Conservation (phyloP, 2,797 vertebrate genomes). For the Momotus momota region DNA sequence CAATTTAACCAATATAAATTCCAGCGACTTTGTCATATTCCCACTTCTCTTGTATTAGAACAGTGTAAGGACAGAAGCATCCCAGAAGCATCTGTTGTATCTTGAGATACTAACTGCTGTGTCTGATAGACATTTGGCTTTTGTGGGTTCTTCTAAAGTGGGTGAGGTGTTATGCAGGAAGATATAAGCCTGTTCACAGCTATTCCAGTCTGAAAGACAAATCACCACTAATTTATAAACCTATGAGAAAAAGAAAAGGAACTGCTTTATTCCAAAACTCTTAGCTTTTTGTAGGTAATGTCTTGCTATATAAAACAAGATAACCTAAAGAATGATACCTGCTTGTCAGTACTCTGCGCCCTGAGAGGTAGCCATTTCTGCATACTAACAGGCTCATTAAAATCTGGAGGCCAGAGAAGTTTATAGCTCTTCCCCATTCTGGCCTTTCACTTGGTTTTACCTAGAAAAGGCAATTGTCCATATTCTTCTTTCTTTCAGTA, state of each 20-base stretch:
- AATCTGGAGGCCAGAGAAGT: background rate
- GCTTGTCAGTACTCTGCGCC: background rate
- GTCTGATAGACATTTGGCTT: background rate
- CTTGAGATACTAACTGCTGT: background rate
- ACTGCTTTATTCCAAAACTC: background rate
- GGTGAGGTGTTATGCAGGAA: background rate
- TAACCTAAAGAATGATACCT: background rate
- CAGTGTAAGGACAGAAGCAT: background rate
- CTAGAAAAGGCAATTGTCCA: background rate
- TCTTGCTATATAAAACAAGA: background rate
- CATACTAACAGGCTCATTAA: conserved; percentile 14
- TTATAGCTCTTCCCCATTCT: background rate
- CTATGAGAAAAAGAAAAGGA: background rate
- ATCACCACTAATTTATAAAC: background rate
- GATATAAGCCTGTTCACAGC: background rate
- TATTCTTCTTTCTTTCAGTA: background rate
- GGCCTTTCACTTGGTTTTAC: background rate
- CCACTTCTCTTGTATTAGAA: background rate
- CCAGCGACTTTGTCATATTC: background rate
- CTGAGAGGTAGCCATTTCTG: conserved; percentile 11
- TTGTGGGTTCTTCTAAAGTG: background rate
- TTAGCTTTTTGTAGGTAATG: background rate
- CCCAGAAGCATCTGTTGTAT: background rate
- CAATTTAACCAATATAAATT: background rate
- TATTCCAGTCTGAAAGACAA: background rate